phyloP scores from a whole-genome alignment of 2,797 vertebrate genomes.

The Enoplosus armatus region DNA sequence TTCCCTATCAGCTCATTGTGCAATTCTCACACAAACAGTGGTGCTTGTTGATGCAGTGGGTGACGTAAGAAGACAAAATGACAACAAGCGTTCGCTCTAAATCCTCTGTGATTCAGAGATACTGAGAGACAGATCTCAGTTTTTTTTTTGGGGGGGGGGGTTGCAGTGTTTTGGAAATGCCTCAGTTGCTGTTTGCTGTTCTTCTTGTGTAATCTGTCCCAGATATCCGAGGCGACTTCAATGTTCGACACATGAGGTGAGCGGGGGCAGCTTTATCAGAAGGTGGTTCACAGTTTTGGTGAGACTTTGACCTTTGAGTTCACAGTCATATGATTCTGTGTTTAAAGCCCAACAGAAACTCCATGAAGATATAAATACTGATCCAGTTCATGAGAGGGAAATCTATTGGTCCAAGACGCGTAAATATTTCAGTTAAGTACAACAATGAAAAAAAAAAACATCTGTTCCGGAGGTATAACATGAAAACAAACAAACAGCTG shows the following conservation, averaged over 20 bases:
- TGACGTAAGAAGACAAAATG: neutral
- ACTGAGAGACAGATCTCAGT: neutral
- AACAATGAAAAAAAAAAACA: neutral
- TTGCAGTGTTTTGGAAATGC: constrained; percentile 25
- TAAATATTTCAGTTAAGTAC: neutral
- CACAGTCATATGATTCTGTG: neutral
- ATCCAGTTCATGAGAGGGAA: neutral
- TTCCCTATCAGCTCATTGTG: too few species aligned
- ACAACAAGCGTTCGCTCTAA: constrained; percentile 1
- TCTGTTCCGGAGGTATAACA: neutral
- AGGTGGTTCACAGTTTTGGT: neutral
- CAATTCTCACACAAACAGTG: neutral
- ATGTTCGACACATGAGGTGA: neutral
- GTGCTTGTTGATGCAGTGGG: neutral
- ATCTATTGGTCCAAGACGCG: neutral
- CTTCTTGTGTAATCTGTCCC: constrained; percentile 26
- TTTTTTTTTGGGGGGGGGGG: too few species aligned
- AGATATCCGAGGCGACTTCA: neutral
- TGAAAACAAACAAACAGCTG: constrained; percentile 22
- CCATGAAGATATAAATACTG: neutral
- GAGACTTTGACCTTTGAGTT: constrained; percentile 40
- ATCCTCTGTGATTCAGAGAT: constrained; percentile 6
- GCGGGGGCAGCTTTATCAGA: constrained; percentile 34
- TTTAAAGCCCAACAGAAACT: neutral
- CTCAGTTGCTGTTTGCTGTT: constrained; percentile 25